These are phyloP conservation scores for Phania funesta DNA, from an alignment of 2,888 invertebrate genomes.

Conservation along the genomic window DNA sequence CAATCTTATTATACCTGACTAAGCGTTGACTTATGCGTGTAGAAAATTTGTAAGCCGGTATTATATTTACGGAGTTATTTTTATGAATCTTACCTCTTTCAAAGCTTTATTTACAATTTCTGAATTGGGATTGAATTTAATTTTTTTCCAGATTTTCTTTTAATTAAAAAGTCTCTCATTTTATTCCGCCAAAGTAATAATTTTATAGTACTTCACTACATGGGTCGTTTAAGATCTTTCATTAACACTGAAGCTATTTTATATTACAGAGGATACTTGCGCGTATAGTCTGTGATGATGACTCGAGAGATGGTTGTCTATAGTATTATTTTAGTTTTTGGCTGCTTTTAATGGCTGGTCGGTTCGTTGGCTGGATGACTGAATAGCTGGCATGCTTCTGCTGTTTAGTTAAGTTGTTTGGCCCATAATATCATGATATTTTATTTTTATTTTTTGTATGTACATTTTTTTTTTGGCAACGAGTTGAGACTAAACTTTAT, in stretches of 20 bases:
- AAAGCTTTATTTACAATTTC: too few species aligned
- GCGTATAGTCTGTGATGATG: not conserved
- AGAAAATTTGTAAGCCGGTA: too few species aligned
- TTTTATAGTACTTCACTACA: not conserved
- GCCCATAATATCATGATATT: conserved; percentile 19
- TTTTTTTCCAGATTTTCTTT: too few species aligned
- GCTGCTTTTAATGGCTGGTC: conserved; percentile 32
- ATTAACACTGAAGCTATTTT: not conserved
- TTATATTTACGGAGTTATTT: too few species aligned
- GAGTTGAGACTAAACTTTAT: conserved; percentile 6
- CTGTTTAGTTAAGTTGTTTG: conserved; percentile 40
- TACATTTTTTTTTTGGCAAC: conserved; percentile 30
- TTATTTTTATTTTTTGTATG: not conserved
- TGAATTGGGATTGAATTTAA: too few species aligned
- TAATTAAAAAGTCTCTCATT: too few species aligned
- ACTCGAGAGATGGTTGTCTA: conserved; percentile 9
- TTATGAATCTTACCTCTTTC: too few species aligned
- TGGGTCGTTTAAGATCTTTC: not conserved
- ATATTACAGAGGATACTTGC: not conserved
- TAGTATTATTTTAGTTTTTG: not conserved
- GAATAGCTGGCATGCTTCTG: conserved; percentile 12
- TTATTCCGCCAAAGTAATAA: too few species aligned
- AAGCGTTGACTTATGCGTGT: too few species aligned
- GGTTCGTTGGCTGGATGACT: conserved; percentile 27
- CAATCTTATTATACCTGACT: too few species aligned